phyloP scores from a whole-genome alignment of 2,888 invertebrate species.

The Gortyna flavago region DNA sequence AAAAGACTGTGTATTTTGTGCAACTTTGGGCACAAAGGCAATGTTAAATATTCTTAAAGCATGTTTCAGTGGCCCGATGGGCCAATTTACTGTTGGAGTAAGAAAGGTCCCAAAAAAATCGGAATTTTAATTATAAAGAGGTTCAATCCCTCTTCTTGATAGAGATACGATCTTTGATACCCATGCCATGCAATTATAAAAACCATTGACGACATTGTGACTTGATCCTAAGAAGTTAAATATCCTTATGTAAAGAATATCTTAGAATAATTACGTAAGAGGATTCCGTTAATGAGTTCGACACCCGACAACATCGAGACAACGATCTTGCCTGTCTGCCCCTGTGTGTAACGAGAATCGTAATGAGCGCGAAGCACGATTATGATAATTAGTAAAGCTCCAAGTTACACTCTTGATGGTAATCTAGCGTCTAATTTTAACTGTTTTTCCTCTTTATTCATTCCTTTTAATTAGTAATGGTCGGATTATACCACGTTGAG shows the following conservation, averaged over 20 bases:
- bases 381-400: conserved; percentile 36
- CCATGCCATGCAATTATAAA: not conserved
- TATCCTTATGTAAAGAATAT: not conserved
- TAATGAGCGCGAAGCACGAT: conserved; percentile 30
- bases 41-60: not conserved
- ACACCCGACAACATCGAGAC: conserved; percentile 10
- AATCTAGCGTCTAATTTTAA: conserved; percentile 32
- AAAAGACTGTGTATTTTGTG: not conserved
- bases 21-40: conserved; percentile 1
- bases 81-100: not conserved
- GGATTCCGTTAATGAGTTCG: conserved; percentile 25
- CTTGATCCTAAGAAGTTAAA: conserved; percentile 16
- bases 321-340: conserved; percentile 25
- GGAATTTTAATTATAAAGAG: not conserved
- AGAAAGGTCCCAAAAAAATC: not conserved
- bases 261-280: conserved; percentile 15
- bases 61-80: not conserved
- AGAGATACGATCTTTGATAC: not conserved
- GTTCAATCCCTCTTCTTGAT: conserved; percentile 1
- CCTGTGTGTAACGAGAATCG: conserved; percentile 15
- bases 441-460: conserved; percentile 19
- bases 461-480: conserved; percentile 21
- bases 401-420: conserved; percentile 13
- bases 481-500: not conserved
- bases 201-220: conserved; percentile 4